These are phyloP conservation scores for Laupala kohalensis DNA, from an alignment of 1,140 invertebrate genomes.

Conservation along the genomic window DNA sequence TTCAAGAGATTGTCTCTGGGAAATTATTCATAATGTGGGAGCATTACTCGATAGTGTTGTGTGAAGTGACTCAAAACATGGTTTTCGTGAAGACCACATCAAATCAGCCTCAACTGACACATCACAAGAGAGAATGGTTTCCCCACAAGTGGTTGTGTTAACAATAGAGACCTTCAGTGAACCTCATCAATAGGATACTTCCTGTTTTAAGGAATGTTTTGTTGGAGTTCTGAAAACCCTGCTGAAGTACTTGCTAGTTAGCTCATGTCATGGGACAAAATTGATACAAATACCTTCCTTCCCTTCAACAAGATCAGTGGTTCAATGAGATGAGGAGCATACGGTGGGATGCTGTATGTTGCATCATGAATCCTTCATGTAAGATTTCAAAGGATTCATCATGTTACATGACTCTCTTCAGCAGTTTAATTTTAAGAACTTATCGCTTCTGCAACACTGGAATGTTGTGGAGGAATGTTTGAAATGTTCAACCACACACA, in stretches of 20 bases:
- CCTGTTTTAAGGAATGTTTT: background rate
- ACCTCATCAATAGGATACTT: background rate
- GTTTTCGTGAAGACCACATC: background rate
- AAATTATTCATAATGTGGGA: background rate
- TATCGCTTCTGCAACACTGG: background rate
- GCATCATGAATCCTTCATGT: background rate
- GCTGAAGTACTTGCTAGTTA: background rate
- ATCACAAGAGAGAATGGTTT: background rate
- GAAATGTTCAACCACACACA: background rate
- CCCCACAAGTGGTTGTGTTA: background rate
- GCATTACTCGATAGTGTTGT: background rate
- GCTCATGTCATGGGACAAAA: background rate
- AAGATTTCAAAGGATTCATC: background rate
- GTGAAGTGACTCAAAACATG: background rate
- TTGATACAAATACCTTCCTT: background rate
- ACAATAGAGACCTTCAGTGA: background rate
- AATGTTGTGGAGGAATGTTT: background rate
- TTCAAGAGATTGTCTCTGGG: background rate
- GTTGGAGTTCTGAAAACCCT: background rate
- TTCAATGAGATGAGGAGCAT: background rate
- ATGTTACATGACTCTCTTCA: background rate
- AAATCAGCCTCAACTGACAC: background rate
- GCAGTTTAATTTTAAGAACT: background rate
- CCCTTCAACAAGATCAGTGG: background rate
- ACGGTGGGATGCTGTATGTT: background rate